Evolutionary conservation across 2,113 vertebrate genomes (phyloP).

Genomic region (Noctilio leporinus): DNA sequence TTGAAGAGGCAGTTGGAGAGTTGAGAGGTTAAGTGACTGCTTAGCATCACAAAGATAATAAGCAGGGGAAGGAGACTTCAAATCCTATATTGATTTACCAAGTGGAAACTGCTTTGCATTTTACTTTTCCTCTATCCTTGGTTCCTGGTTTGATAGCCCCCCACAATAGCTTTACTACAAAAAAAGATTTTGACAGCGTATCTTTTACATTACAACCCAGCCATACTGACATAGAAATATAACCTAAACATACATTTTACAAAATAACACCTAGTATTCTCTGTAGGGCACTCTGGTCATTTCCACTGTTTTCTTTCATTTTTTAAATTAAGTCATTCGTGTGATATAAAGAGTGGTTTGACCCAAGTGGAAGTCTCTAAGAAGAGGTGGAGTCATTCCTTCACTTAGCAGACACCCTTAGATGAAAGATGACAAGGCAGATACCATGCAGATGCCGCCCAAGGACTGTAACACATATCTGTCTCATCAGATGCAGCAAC

Average conservation of each 20-base stretch:
- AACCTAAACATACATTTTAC: background rate
- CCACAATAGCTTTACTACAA: background rate
- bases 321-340: background rate
- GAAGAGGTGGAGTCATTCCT: background rate
- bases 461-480: background rate
- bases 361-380: background rate
- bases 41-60: too few relatives aligned
- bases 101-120: background rate
- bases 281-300: background rate
- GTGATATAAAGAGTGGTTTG: background rate
- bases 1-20: background rate
- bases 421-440: background rate
- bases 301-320: background rate
- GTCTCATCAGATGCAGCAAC: background rate
- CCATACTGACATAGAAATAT: background rate
- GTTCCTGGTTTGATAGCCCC: background rate
- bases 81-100: background rate
- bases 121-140: too few relatives aligned
- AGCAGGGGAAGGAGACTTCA: background rate
- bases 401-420: background rate
- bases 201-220: background rate
- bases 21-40: background rate
- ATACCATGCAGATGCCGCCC: too few relatives aligned
- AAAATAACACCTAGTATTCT: background rate
- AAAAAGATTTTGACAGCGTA: background rate